Base-by-base conservation (phyloP, 2,113 vertebrate species). In the Boulengeromyrus knoepffleri region DNA sequence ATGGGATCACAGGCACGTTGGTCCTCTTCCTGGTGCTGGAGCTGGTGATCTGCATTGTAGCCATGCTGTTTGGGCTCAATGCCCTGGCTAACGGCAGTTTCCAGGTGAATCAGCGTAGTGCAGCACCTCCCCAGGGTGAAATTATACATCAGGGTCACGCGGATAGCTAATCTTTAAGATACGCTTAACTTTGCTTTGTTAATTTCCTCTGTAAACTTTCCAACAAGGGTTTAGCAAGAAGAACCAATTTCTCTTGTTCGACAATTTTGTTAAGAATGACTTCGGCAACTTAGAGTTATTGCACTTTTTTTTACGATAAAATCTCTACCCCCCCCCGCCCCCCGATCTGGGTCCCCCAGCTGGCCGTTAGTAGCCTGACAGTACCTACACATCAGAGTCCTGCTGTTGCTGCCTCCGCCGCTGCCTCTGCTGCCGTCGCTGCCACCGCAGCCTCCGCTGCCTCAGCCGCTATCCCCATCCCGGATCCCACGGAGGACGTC, bases 11-110 rank as follows among this genome's bases (percentile, higher is more conserved):
- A 91, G 94, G 94, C 19, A 96, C 96, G 0, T 91, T 96, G 92
- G 95, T 96, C 58, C 93, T 96, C 84, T 96, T 96, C 91, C 93
- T 96, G 90, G 95, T 96, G 47, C 95, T 96, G 88, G 96, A 96
- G 92, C 92, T 96, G 91, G 42, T 94, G 31, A 94, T 96, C 93
- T 96, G 96, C 90, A 96, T 96, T 91, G 95, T 95, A 0, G 93
- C 93, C 89, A 96, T 96, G 94, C 91, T 96, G 88, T 96, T 95
- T 66, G 96, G 96, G 58, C 95, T 96, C 85, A 96, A 93, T 17
- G 95, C 96, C 6, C 90, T 96, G 3, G 95, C 95, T 87, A 94
- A 94, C 87, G 93, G 94, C 27, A 94, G 94, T 50, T 58, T 90
- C 24, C 94, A 95, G 94, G 96, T 96, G 1, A 92, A 91, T 52